These are phyloP conservation scores for Tethya wilhelma DNA, from an alignment of 37 sponge, comb jelly and placozoan genomes.

Conservation along the genomic window DNA sequence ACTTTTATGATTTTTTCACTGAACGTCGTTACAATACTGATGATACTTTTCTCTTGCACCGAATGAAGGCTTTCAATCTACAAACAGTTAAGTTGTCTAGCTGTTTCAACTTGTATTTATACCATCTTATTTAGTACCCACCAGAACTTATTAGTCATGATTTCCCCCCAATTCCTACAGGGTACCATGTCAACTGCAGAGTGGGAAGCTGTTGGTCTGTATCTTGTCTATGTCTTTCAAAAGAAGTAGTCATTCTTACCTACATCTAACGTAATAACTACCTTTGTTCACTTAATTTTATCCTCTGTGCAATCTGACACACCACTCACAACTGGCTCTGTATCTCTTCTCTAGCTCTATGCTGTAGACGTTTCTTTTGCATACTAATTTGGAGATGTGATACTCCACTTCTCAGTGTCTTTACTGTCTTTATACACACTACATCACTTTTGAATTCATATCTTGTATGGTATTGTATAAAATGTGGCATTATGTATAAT, in stretches of 20 bases:
- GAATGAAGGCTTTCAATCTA: slow-evolving; percentile 81
- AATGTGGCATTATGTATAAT: neutral
- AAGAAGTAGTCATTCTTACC: slow-evolving; percentile 17
- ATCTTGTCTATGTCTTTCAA: slow-evolving; percentile 74
- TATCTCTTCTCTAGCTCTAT: no score
- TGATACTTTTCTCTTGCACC: slow-evolving; percentile 63
- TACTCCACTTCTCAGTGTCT: no score
- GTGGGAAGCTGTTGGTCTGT: slow-evolving; percentile 90
- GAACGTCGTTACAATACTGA: slow-evolving; percentile 52
- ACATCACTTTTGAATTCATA: neutral
- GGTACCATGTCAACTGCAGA: slow-evolving; percentile 79
- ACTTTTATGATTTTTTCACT: slow-evolving; percentile 83
- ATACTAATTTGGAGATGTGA: no score
- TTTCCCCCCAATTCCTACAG: slow-evolving; percentile 22
- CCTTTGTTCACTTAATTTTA: neutral
- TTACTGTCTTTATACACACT: neutral
- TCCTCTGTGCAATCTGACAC: no score
- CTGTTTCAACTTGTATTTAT: neutral
- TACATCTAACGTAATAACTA: neutral
- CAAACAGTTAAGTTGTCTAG: slow-evolving; percentile 21
- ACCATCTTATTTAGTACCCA: neutral
- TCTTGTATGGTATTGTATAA: neutral
- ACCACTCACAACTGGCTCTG: no score
- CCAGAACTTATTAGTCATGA: neutral
- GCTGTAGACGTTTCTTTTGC: no score